Evolutionary conservation across 53 echinoderm and acorn worm species (phyloP), one percentile per base, ranked within the genome.

Genomic region (Crossaster papposus): DNA sequence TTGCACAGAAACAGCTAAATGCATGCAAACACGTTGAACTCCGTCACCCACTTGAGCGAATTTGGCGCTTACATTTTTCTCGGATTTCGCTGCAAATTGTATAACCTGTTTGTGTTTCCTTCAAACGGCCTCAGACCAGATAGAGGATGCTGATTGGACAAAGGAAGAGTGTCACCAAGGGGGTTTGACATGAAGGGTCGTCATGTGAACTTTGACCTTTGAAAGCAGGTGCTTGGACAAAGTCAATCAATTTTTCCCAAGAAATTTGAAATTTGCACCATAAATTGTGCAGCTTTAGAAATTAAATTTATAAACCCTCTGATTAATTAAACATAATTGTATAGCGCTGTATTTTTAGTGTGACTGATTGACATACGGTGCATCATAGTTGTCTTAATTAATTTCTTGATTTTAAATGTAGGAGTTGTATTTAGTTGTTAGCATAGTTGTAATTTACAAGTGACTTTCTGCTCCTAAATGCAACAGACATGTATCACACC

Each of bases 401-500:
- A 23, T 11, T 68, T 26, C 54, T 26, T 79, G 18, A 51, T 53
- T 79, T 17, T 22, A 30, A 79, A 79, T 51, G 17, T 79, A 79
- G 2, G 79, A 24, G 54, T 30, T 30, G 52, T 51, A 54, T 22
- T 79, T 9, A 44, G 44, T 44, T 79, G 53, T 68, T 70, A 32
- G 44, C 53, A 28, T 70, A 53, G 38, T 15, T 28, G 36, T 82
- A 51, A 9, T 4, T 64, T 12, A 28, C 32, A 22, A 33, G 30
- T 54, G 18, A 55, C 31, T 35, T 23, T 33, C 9, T 33, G 18
- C 34, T 33, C 34, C 15, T 32, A 20, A 58, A 32, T 84, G 32
- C n/a, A 87, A 87, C 87, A 87, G 87, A 87, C 87, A 76, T 87
- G 76, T 87, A 87, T 36, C 87, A 87, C 87, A 31, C 75, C 58